Base-by-base conservation (phyloP, 2,113 vertebrate genomes). In the Aspiorhynchus laticeps region DNA sequence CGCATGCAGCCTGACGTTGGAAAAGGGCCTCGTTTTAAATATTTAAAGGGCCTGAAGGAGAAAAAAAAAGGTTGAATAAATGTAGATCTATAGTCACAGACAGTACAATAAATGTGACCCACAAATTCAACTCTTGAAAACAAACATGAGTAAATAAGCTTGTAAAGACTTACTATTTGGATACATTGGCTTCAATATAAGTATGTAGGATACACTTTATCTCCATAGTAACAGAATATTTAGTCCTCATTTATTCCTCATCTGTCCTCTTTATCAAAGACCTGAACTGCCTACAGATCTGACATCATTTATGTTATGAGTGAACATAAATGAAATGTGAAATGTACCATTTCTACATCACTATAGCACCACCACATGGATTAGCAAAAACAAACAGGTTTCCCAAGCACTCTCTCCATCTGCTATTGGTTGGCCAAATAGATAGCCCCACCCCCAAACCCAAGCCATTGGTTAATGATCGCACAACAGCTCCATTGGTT, bases 21-120 rank as follows among this genome's bases (percentile, higher is more conserved):
- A 85, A 87, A 78, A 87, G 56, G 77, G 10, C 26, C n/a, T 77
- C 81, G 53, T 24, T 85, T 85, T 53, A 83, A 87, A 89, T 80
- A 87, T 85, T 83, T 73, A 73, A 85, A 67, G 26, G 53, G 24
- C 24, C 43, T 12, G 7, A 48, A 53, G 26, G 48, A 28, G 19
- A 24, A 82, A 41, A n/a, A n/a, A 43, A 31, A 61, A 53, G 48
- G 24, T 7, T 61, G 69, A 38, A 83, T 73, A 38, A 38, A 74
- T 73, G n/a, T 26, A 21, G 14, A 15, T 84, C 1, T 31, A 33
- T 51, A 78, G 26, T 53, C 48, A 11, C 51, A 48, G 14, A 33
- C 26, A 78, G 38, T 19, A 53, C 17, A 53, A 53, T 53, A 21
- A 53, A 28, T 76, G 15, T 28, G n/a, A 78, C 43, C n/a, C 26